Evolutionary conservation across 2,797 vertebrate species (phyloP).

Genomic region (Fratercula arctica): DNA sequence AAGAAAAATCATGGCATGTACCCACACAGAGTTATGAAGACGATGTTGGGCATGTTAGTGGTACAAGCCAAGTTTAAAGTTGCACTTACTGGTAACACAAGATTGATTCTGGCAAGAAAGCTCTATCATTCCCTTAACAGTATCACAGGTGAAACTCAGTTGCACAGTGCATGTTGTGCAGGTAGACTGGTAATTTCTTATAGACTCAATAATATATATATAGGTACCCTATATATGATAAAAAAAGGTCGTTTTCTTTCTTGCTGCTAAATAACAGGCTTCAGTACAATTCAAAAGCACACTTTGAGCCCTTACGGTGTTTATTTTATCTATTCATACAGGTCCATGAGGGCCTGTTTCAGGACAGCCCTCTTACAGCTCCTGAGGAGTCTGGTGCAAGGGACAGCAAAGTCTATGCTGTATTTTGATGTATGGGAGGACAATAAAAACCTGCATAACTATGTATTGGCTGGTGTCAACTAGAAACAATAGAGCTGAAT

Average conservation of each 20-base stretch:
- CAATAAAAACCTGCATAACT: not conserved
- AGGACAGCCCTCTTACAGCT: not conserved
- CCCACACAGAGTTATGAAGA: not conserved
- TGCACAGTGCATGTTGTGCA: not conserved
- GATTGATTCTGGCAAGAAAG: not conserved
- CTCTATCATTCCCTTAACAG: not conserved
- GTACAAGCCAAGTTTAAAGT: not conserved
- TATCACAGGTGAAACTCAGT: not conserved
- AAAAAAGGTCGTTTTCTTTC: not conserved
- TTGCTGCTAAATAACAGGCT: not conserved
- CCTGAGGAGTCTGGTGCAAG: not conserved
- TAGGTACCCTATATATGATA: not conserved
- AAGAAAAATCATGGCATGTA: not conserved
- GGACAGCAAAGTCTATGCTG: not conserved
- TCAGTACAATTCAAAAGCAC: not conserved
- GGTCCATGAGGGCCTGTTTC: not conserved
- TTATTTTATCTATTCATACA: not conserved
- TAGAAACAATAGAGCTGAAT: not conserved
- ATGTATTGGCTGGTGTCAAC: not conserved
- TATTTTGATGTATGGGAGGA: not conserved
- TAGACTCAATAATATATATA: not conserved
- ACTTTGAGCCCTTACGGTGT: not conserved
- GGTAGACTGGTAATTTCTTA: not conserved
- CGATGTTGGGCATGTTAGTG: too few species aligned
- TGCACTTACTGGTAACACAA: not conserved